A percentile compares a stretch with the other conserved stretches of the same genome.
Evolutionary conservation across 1,140 invertebrate genomes (phyloP).

Genomic region (Microplitis demolitor): DNA sequence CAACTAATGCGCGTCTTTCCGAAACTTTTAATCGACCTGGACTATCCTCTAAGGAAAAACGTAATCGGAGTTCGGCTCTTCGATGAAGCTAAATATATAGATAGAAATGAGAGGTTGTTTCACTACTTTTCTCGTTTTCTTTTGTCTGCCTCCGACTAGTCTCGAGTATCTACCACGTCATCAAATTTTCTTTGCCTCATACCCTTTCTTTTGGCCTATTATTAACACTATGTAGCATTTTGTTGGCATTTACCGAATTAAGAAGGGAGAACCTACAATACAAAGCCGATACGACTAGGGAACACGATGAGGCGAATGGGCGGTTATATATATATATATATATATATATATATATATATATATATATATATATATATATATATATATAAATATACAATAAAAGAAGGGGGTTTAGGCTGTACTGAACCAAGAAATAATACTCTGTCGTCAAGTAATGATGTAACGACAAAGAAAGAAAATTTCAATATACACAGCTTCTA

Average conservation of each 20-base stretch:
- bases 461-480: constrained; percentile 8
- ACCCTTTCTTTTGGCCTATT: constrained; percentile 14
- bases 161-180: constrained; percentile 19
- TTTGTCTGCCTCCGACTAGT: neutral
- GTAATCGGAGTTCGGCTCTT: constrained; percentile 25
- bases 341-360: too few species aligned
- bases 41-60: constrained; percentile 9
- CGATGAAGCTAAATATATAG: neutral
- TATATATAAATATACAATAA: too few species aligned
- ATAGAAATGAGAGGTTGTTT: neutral
- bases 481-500: constrained; percentile 1
- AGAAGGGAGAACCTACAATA: constrained; percentile 17
- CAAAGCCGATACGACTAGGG: constrained; percentile 2
- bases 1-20: constrained; percentile 23
- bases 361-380: too few species aligned
- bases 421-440: constrained; percentile 30
- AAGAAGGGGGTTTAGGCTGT: neutral
- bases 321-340: neutral
- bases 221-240: constrained; percentile 29
- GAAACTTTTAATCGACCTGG: constrained; percentile 23
- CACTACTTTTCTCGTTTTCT: neutral
- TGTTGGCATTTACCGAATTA: constrained; percentile 36
- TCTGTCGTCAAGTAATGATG: constrained; percentile 22
- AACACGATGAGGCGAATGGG: neutral
- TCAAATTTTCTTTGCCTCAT: neutral